Conservation (phyloP, 2,113 vertebrate genomes). For the Lipotes vexillifer region DNA sequence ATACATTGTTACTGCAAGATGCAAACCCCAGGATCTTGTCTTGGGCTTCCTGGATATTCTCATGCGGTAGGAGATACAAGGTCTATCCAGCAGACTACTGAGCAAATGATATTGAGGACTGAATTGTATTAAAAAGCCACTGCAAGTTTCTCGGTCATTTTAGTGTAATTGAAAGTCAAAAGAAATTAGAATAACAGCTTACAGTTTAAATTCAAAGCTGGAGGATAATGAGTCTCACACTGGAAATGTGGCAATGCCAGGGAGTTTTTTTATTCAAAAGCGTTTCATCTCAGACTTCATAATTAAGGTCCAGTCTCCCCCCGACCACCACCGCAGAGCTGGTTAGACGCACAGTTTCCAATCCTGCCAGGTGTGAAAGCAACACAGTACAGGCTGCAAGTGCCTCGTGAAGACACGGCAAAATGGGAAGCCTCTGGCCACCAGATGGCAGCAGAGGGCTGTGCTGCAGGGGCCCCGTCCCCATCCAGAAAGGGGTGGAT, state of each 20-base stretch:
- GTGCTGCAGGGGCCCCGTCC: not conserved
- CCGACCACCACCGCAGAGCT: too few species aligned
- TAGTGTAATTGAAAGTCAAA: not conserved
- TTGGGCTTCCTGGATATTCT: not conserved
- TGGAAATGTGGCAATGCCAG: not conserved
- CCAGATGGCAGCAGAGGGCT: conserved; percentile 29
- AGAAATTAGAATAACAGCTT: not conserved
- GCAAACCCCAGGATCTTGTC: not conserved
- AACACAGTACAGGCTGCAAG: too few species aligned
- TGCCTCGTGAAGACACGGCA: not conserved
- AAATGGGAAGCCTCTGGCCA: not conserved
- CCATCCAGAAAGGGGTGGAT: fast-evolving
- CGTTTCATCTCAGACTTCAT: not conserved
- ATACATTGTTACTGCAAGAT: not conserved
- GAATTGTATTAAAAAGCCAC: not conserved
- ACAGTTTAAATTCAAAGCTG: not conserved
- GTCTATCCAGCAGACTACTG: not conserved
- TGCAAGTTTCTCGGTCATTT: not conserved
- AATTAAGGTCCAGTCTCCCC: not conserved
- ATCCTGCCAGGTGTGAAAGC: not conserved
- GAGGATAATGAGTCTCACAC: not conserved
- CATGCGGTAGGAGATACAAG: not conserved
- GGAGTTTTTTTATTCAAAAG: not conserved
- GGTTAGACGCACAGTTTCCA: not conserved
- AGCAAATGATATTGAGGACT: not conserved